These are phyloP conservation scores for Cnemophilus loriae DNA, from an alignment of 2,113 vertebrate genomes.

Conservation along the genomic window DNA sequence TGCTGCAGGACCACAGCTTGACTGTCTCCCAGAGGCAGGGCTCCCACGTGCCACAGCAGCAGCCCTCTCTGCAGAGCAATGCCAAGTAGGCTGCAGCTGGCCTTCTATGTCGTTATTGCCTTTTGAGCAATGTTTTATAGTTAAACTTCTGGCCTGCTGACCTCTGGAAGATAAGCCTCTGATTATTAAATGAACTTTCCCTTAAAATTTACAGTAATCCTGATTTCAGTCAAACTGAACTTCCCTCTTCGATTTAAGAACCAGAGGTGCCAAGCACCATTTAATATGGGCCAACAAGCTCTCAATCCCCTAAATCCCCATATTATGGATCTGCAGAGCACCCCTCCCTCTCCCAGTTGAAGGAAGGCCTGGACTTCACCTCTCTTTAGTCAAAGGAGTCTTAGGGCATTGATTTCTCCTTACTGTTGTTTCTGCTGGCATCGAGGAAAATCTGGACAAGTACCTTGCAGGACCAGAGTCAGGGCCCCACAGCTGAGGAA, in stretches of 20 bases:
- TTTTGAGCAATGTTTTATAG: background rate
- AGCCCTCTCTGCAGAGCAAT: background rate
- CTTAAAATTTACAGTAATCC: background rate
- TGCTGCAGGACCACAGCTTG: background rate
- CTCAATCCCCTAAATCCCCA: background rate
- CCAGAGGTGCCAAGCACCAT: background rate
- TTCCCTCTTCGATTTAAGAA: background rate
- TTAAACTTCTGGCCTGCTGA: slow-evolving; percentile 14
- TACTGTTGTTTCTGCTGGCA: background rate
- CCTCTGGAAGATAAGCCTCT: background rate
- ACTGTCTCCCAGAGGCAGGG: background rate
- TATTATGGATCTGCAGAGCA: background rate
- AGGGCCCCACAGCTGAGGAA: background rate
- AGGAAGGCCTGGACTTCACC: background rate
- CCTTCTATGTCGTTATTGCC: background rate
- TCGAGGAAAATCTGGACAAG: background rate
- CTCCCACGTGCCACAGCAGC: background rate
- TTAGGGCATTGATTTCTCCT: background rate
- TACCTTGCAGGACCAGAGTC: background rate
- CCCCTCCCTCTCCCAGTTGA: background rate
- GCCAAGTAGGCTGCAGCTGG: background rate
- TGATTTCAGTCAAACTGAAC: slow-evolving; percentile 6
- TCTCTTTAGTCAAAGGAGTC: background rate
- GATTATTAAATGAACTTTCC: slow-evolving; percentile 12
- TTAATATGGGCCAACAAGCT: background rate